Percentiles rank a stretch among this genome's conserved stretches.
phyloP scores from a whole-genome alignment of 2,797 vertebrate genomes.

The Epinephelus malabaricus region DNA sequence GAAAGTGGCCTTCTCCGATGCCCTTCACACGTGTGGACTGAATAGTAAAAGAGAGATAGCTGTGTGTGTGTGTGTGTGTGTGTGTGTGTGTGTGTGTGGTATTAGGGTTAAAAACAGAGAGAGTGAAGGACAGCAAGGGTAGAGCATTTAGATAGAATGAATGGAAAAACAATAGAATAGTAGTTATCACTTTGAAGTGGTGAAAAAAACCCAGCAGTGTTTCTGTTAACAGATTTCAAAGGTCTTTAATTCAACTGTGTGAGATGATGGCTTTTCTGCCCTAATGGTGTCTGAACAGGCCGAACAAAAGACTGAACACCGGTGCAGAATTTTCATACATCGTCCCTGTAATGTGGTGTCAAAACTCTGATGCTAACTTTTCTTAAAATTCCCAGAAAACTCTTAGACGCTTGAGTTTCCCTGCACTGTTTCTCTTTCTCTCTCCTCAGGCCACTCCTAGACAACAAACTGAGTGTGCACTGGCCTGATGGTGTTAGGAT shows the following conservation, averaged over 20 bases:
- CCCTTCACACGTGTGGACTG: constrained; percentile 76
- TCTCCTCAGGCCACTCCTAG: constrained; percentile 52
- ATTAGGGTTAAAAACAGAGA: constrained; percentile 11
- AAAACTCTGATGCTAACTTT: constrained; percentile 36
- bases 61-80: not conserved
- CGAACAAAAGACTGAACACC: not conserved
- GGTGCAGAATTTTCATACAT: not conserved
- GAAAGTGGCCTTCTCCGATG: constrained; percentile 71
- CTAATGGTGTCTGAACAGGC: not conserved
- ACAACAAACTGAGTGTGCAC: constrained; percentile 55
- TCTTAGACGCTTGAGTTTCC: constrained; percentile 3
- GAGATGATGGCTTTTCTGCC: not conserved
- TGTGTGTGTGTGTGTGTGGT: constrained; percentile 1
- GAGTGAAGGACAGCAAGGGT: constrained; percentile 4
- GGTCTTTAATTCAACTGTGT: constrained; percentile 9
- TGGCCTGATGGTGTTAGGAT: constrained; percentile 45
- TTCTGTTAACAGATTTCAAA: constrained; percentile 6
- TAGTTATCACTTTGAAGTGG: not conserved
- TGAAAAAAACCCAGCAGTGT: not conserved
- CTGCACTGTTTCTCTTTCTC: constrained; percentile 3
- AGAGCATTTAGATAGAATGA: constrained; percentile 14
- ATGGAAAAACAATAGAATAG: constrained; percentile 15
- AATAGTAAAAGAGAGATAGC: constrained; percentile 48
- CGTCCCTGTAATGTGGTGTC: not conserved
- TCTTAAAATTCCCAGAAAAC: constrained; percentile 12